Evolutionary conservation across 2,888 invertebrate genomes (phyloP), one percentile per base, ranked within the genome.

Genomic region (Drosophila neonasuta): DNA sequence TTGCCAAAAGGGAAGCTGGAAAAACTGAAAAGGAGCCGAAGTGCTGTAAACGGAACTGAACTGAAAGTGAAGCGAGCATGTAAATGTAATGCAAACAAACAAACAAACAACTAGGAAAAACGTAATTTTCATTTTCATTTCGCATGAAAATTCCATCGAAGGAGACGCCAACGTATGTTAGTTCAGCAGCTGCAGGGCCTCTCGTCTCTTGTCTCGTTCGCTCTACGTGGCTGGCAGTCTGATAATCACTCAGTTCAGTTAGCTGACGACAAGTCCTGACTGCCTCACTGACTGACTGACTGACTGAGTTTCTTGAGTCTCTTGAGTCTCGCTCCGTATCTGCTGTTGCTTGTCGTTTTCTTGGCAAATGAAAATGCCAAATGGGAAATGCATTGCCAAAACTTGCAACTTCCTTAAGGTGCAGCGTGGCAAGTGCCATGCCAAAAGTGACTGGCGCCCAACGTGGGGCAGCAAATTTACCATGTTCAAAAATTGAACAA

Each of bases 201-300:
- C 34, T 36, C n/a, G 11, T n/a, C n/a, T 0, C 6, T n/a, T n/a
- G 11, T 11, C n/a, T 45, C 11, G 36, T 39, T 32, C 17, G 42
- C 32, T 11, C 36, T n/a, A 54, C 20, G 59, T 72, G 74, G 68
- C 67, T 62, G 57, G 54, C 77, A 70, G 63, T 58, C 77, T 66
- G 77, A 80, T 80, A 80, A 80, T 84, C 84, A 77, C 75, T 84
- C 82, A 80, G 74, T 52, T 56, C 54, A 56, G 62, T 54, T 65
- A 59, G 72, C 57, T 65, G 84, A 80, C 79, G 81, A 71, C 84
- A 78, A 80, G 71, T 56, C 41, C 36, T 72, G 71, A 54, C 73
- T 67, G 62, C 49, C 55, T 59, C 54, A 61, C 24, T 24, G 59
- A 52, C 49, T 24, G 24, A 11, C 44, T 29, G 54, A 17, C 13